Evolutionary conservation across 2,797 vertebrate genomes (phyloP).

Genomic region (Pagetopsis macropterus): DNA sequence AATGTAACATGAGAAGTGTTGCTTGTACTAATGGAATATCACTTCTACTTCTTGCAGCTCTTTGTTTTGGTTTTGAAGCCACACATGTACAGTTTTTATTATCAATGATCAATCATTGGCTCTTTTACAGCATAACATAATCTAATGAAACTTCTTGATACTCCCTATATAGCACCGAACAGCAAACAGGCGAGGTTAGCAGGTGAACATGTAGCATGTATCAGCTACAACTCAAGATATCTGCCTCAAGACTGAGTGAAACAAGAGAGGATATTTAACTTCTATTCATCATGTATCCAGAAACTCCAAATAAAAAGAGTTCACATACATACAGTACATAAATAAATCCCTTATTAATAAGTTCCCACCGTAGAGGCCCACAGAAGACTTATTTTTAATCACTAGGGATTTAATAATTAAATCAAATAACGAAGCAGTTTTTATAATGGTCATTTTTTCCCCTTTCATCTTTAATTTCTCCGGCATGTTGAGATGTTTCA

Average conservation of each 20-base stretch:
- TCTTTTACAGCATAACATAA: not conserved
- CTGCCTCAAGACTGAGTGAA: not conserved
- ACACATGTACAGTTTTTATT: not conserved
- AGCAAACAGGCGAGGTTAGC: not conserved
- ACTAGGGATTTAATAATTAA: conserved; percentile 55
- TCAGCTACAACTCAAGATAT: not conserved
- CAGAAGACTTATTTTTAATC: conserved; percentile 41
- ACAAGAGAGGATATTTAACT: not conserved
- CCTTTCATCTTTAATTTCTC: conserved; percentile 56
- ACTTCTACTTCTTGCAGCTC: conserved; percentile 7
- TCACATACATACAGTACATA: too few species aligned
- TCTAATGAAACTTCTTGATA: not conserved
- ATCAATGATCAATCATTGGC: not conserved
- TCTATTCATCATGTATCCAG: not conserved
- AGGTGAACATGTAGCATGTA: not conserved
- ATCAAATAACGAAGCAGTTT: conserved; percentile 55
- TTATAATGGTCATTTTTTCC: conserved; percentile 42
- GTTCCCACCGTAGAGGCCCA: not conserved
- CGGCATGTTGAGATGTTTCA: conserved; percentile 51
- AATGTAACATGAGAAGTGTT: too few species aligned
- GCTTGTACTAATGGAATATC: too few species aligned
- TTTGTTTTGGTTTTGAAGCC: not conserved
- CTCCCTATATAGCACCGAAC: not conserved
- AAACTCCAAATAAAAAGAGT: not conserved
- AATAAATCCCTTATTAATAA: too few species aligned